phyloP scores from a whole-genome alignment of 2,888 invertebrate genomes.

The Xanthorhoe designata region DNA sequence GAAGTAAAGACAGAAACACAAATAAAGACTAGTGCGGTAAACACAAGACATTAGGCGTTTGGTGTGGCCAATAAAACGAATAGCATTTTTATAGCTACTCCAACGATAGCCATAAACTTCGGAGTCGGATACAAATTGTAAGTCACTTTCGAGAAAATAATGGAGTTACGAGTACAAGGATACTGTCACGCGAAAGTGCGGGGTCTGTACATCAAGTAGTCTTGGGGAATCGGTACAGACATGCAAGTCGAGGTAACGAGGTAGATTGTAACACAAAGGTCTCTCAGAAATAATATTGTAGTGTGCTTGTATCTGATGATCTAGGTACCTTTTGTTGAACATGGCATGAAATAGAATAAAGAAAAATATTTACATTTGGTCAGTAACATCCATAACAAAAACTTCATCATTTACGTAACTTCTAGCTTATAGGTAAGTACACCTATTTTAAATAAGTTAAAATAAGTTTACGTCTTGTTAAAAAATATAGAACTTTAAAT shows the following conservation, averaged over 20 bases:
- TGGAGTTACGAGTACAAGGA: conserved; percentile 21
- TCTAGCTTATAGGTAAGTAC: too few species aligned
- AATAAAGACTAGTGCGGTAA: conserved; percentile 25
- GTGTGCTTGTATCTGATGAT: too few species aligned
- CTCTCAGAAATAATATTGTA: too few species aligned
- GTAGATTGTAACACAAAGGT: too few species aligned
- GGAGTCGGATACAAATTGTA: conserved; percentile 31
- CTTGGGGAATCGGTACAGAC: conserved; percentile 12
- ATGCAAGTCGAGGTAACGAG: conserved; percentile 11
- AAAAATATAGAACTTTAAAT: too few species aligned
- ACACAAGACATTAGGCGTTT: conserved; percentile 42
- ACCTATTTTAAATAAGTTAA: too few species aligned
- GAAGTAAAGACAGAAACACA: conserved; percentile 5
- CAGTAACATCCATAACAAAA: too few species aligned
- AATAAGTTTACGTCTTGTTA: too few species aligned
- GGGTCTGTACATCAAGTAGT: conserved; percentile 5
- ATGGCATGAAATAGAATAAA: too few species aligned
- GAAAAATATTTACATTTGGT: too few species aligned
- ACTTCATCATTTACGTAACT: too few species aligned
- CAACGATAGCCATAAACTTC: conserved; percentile 30
- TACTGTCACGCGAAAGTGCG: conserved; percentile 29
- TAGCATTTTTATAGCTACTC: conserved; percentile 35
- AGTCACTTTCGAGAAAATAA: conserved; percentile 36
- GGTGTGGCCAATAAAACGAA: conserved; percentile 41
- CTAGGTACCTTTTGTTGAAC: too few species aligned